Evolutionary conservation across 1,140 invertebrate genomes (phyloP).

Genomic region (Euura lappo): DNA sequence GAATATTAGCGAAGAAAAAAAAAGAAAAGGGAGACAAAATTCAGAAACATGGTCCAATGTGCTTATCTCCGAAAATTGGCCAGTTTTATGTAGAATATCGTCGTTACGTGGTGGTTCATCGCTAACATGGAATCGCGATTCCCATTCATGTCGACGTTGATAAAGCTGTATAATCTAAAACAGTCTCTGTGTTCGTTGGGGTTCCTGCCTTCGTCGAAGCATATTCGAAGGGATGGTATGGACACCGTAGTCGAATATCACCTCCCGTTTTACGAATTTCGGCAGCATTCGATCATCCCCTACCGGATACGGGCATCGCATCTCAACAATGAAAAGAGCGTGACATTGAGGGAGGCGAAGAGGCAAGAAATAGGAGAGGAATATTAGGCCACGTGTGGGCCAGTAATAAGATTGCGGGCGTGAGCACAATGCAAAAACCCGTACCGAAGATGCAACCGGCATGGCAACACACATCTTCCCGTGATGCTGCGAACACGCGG

Average conservation of each 20-base stretch:
- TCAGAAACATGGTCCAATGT: too few relatives aligned
- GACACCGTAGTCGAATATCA: neutral
- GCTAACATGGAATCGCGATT: neutral
- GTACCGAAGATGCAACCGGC: neutral
- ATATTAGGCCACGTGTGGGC: slow-evolving; percentile 56
- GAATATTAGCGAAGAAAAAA: neutral
- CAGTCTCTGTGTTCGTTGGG: slow-evolving; percentile 9
- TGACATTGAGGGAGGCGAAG: neutral
- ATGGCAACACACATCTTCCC: neutral
- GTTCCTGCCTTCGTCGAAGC: too few relatives aligned
- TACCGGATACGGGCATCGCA: slow-evolving; percentile 39
- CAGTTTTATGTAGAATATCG: too few relatives aligned
- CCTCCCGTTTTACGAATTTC: slow-evolving; percentile 38
- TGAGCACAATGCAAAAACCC: slow-evolving; percentile 56
- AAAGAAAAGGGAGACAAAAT: too few relatives aligned
- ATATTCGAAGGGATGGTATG: neutral
- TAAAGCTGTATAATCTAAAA: slow-evolving; percentile 15
- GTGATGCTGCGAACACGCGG: too few relatives aligned
- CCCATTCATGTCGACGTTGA: slow-evolving; percentile 21
- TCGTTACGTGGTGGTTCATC: too few relatives aligned
- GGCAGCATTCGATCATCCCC: slow-evolving; percentile 46
- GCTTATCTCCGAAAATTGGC: too few relatives aligned
- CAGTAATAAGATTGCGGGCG: slow-evolving; percentile 54
- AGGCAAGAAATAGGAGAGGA: slow-evolving; percentile 31
- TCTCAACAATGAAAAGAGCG: slow-evolving; percentile 41